Evolutionary conservation across 2,113 vertebrate species (phyloP).

Genomic region (Abramis brama): DNA sequence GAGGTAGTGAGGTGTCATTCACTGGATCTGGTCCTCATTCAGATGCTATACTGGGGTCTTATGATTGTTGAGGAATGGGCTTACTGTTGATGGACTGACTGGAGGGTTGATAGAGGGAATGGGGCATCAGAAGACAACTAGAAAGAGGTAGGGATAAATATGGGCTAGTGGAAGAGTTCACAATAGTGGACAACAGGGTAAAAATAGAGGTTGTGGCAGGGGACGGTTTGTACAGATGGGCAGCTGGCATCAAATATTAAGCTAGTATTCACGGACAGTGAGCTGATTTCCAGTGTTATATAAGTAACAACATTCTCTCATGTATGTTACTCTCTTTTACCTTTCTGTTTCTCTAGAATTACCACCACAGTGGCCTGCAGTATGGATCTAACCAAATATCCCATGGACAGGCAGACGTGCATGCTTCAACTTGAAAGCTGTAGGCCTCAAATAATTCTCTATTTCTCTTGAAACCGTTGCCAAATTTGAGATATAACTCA

Average conservation of each 20-base stretch:
- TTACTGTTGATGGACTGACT: not conserved
- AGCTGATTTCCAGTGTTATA: constrained; percentile 5
- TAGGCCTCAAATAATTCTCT: constrained; percentile 68
- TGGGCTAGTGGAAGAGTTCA: not conserved
- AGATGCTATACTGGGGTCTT: not conserved
- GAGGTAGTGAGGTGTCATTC: constrained; percentile 69
- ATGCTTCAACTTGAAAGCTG: constrained; percentile 92
- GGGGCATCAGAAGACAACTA: not conserved
- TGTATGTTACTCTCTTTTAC: constrained; percentile 9
- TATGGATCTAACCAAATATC: constrained; percentile 93
- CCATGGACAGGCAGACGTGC: constrained; percentile 92
- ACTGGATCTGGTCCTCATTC: constrained; percentile 36
- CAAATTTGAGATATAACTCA: not conserved
- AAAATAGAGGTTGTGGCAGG: not conserved
- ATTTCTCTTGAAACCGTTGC: not conserved
- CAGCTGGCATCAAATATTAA: constrained; percentile 39
- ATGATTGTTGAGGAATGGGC: constrained; percentile 12
- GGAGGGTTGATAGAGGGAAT: constrained; percentile 6
- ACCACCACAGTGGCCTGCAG: constrained; percentile 90
- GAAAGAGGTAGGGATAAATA: not conserved
- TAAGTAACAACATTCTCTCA: constrained; percentile 4
- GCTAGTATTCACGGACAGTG: constrained; percentile 18
- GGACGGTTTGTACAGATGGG: not conserved
- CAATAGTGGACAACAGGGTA: not conserved
- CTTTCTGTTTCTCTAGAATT: constrained; percentile 74